Evolutionary conservation across 2,113 vertebrate genomes (phyloP).

Genomic region (Mungos mungo): DNA sequence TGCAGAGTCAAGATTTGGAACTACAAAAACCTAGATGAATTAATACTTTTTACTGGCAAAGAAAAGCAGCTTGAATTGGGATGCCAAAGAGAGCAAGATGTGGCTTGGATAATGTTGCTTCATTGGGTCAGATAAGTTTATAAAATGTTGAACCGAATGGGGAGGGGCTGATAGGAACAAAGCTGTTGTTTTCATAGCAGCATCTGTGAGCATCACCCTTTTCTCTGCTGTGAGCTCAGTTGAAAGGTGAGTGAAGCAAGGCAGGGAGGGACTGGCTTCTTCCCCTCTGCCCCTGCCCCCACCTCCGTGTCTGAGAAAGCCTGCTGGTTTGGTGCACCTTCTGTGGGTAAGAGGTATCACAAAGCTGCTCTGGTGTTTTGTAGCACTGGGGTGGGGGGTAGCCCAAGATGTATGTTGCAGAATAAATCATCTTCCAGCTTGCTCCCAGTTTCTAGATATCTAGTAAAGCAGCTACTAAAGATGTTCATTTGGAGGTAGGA

Average conservation of each 20-base stretch:
- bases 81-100: constrained; percentile 78
- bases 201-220: background rate
- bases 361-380: constrained; percentile 20
- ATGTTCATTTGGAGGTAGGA: background rate
- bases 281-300: background rate
- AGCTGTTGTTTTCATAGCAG: background rate
- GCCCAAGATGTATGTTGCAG: background rate
- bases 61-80: constrained; percentile 81
- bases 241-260: constrained; percentile 58
- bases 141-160: constrained; percentile 49
- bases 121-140: constrained; percentile 65
- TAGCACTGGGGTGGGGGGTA: background rate
- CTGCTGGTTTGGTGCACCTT: constrained; percentile 20
- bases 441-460: background rate
- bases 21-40: constrained; percentile 82
- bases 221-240: background rate
- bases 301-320: constrained; percentile 54
- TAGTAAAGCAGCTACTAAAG: background rate
- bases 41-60: constrained; percentile 79
- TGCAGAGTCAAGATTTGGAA: constrained; percentile 82
- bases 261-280: constrained; percentile 2
- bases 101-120: constrained; percentile 77
- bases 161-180: background rate
- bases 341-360: background rate
- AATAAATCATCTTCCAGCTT: background rate